phyloP scores from a whole-genome alignment of 2,113 vertebrate genomes.

The Hiodon tergisus region DNA sequence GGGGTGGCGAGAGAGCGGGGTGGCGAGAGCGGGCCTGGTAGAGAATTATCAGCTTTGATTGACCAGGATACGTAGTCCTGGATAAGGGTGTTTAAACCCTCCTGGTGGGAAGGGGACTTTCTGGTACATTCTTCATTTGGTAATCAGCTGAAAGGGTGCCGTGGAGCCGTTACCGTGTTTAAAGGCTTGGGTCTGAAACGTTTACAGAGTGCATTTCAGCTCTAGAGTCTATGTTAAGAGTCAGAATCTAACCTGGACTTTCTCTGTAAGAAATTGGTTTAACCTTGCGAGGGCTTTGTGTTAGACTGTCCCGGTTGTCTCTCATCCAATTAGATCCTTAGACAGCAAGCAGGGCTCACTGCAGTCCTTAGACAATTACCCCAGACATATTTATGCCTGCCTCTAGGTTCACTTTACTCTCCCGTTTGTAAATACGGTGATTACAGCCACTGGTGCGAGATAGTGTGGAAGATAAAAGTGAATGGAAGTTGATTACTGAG shows the following conservation, averaged over 20 bases:
- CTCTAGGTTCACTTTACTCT: too few species aligned
- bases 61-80: not conserved
- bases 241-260: too few species aligned
- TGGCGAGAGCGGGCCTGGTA: too few species aligned
- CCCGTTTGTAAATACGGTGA: too few species aligned
- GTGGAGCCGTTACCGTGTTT: conserved; percentile 19
- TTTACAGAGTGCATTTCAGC: too few species aligned
- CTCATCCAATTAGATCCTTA: too few species aligned
- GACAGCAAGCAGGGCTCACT: not conserved
- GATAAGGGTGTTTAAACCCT: conserved; percentile 32
- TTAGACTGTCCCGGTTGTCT: too few species aligned
- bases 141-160: conserved; percentile 37
- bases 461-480: not conserved
- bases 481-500: not conserved
- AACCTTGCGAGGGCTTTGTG: too few species aligned
- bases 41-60: conserved; percentile 4
- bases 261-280: too few species aligned
- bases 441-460: not conserved
- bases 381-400: too few species aligned
- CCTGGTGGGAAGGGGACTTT: conserved; percentile 27
- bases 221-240: too few species aligned
- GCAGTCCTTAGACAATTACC: not conserved
- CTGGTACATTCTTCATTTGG: conserved; percentile 40
- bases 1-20: not conserved
- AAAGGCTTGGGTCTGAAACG: too few species aligned